Evolutionary conservation across 2,113 vertebrate genomes (phyloP).

Genomic region (Scortum barcoo): DNA sequence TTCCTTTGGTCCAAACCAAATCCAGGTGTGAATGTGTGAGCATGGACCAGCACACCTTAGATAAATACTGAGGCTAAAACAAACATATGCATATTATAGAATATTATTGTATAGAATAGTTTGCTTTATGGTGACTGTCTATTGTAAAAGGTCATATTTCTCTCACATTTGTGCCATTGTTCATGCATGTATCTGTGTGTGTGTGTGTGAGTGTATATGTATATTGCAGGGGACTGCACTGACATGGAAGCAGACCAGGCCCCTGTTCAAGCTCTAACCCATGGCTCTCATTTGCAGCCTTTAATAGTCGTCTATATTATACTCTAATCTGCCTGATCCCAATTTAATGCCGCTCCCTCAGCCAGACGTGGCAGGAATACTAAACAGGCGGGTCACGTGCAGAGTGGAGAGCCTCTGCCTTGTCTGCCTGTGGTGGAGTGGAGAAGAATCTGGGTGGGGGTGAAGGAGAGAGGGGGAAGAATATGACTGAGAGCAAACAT

Average conservation of each 20-base stretch:
- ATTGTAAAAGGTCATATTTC: neutral
- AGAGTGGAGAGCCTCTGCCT: conserved; percentile 82
- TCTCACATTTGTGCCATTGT: conserved; percentile 1
- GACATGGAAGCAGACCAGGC: conserved; percentile 70
- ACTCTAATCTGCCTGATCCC: conserved; percentile 99
- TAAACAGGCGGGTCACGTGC: conserved; percentile 81
- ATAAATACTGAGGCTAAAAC: neutral
- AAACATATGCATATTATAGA: neutral
- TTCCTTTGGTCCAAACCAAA: neutral
- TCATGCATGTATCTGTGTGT: neutral
- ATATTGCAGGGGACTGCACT: conserved; percentile 79
- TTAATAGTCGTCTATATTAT: conserved; percentile 95
- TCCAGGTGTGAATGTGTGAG: neutral
- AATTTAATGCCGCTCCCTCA: conserved; percentile 94
- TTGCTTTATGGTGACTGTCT: neutral
- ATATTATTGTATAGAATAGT: neutral
- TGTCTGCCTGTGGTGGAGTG: conserved; percentile 46
- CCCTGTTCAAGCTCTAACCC: conserved; percentile 82
- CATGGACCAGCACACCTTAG: neutral
- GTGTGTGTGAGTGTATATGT: conserved; percentile 62
- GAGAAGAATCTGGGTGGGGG: conserved; percentile 31
- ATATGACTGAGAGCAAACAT: conserved; percentile 55
- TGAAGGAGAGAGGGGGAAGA: neutral
- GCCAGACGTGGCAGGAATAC: conserved; percentile 86
- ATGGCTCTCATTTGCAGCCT: conserved; percentile 95